Base-by-base conservation (phyloP, 1,140 invertebrate genomes). In the Diachasmimorpha longicaudata region DNA sequence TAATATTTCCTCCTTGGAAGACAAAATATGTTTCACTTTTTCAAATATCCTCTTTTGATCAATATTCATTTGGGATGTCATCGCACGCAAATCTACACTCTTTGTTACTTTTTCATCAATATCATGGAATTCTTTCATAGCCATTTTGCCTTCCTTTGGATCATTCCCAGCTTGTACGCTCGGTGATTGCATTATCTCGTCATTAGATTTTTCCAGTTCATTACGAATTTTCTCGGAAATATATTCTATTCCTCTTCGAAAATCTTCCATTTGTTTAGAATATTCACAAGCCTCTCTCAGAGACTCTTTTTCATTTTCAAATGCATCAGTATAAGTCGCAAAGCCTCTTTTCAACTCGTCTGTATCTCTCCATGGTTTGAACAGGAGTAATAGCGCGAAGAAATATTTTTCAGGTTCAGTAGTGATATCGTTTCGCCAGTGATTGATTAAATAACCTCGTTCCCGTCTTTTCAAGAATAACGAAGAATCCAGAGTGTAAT, bases 321-420 rank as follows among this genome's bases (percentile, higher is more conserved):
- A 78, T 68, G 58, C 78, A 58, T 80, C 83, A 68, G 83, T 79
- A 79, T 81, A 73, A n/a, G 72, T 68, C 16, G 36, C 8, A 25
- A 23, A 46, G 21, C 72, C 72, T 19, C 68, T 68, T 19, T 74
- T 67, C 37, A 74, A 48, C 46, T 74, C 72, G 6, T 48, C 42
- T 13, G 25, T 52, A 48, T 74, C 19, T 48, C 72, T 55, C 72
- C 63, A 74, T 46, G 72, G 63, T 46, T 74, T 55, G 36, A 68
- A 69, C n/a, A 74, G 23, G 10, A 68, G 31, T 25, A 74, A 71
- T 19, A 84, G 58, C 19, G 81, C 23, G 80, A 75, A 82, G 52
- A 77, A 83, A 79, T 81, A 83, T 19, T 58, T 55, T 78, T 85
- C 83, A 6, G 80, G 82, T 58, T 83, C 42, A 58, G 70, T 76